These are phyloP conservation scores for Tragulus kanchil DNA, from an alignment of 2,113 vertebrate species.

Conservation along the genomic window DNA sequence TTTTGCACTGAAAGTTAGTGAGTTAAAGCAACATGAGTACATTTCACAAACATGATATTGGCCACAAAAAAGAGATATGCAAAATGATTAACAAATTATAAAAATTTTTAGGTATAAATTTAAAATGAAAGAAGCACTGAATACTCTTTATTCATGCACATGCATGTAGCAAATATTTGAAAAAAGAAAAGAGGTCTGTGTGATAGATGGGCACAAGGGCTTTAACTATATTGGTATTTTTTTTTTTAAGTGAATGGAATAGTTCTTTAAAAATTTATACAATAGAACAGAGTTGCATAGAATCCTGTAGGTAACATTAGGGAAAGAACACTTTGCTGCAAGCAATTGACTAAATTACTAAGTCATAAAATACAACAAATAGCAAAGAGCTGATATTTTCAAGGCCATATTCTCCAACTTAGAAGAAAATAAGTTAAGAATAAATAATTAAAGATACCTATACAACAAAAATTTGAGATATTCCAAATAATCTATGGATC, in stretches of 20 bases:
- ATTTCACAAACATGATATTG: background rate
- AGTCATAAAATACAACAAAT: background rate
- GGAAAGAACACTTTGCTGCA: background rate
- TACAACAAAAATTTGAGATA: background rate
- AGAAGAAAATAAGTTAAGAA: slow-evolving; percentile 32
- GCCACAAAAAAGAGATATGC: background rate
- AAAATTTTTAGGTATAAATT: background rate
- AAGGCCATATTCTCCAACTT: background rate
- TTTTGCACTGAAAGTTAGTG: background rate
- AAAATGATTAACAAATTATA: background rate
- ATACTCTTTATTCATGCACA: background rate
- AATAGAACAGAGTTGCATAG: background rate
- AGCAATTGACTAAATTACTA: background rate
- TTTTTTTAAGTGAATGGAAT: slow-evolving; percentile 15
- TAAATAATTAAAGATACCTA: background rate
- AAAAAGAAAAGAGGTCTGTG: background rate
- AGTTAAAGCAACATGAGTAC: background rate
- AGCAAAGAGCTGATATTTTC: background rate
- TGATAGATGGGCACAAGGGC: fast-evolving
- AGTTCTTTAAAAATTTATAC: too few species aligned
- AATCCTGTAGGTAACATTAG: background rate
- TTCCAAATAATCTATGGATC: background rate
- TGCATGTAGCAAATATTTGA: background rate
- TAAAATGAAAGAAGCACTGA: background rate
- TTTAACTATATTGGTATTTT: background rate